Base-by-base conservation (phyloP, 1,140 invertebrate species). In the Goniozus legneri region DNA sequence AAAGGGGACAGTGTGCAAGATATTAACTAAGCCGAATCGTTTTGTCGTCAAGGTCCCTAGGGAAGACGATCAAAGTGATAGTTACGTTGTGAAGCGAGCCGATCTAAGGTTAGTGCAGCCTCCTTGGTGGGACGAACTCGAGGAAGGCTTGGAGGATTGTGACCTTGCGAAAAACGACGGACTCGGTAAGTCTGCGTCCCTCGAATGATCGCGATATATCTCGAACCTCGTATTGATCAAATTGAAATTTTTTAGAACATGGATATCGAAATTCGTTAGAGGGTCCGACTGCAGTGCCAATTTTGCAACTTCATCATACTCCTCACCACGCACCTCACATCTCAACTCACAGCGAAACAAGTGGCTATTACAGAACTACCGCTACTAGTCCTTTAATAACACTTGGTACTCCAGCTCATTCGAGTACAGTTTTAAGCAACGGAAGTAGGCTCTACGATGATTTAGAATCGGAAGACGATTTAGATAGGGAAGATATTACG, bases 41-140 rank as follows among this genome's bases (percentile, higher is more conserved):
- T 95, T 93, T 76, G 77, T 84, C 45, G 89, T 95, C 16, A 84
- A 84, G 70, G 80, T 91, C 49, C 76, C 76, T 3, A 73, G 71
- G 40, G 73, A 76, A 14, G 67, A 67, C 15, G 73, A 73, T 52
- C 65, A 60, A 63, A 73, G 56, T 74, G 69, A 69, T 16, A 68
- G 75, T 56, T 71, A 73, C 47, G 79, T 84, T 52, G 86, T 93
- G 38, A 88, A 88, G 58, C 79, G 95, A 21, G 90, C 94, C 1
- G 91, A 95, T 69, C 71, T 97, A 27, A 80, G 95, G n/a, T 80
- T 97, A 2, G 71, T 97, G 42, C 82, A 89, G 63, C 92, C 94
- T 10, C 95, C 95, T 0, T 98, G 95, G 95, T 90, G 84, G 75
- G 94, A 97, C 62, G 95, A 98, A 72, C 73, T 97, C 33, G 90